Evolutionary conservation across 2,888 invertebrate genomes (phyloP).

Genomic region (Gymnoscelis rufifasciata): DNA sequence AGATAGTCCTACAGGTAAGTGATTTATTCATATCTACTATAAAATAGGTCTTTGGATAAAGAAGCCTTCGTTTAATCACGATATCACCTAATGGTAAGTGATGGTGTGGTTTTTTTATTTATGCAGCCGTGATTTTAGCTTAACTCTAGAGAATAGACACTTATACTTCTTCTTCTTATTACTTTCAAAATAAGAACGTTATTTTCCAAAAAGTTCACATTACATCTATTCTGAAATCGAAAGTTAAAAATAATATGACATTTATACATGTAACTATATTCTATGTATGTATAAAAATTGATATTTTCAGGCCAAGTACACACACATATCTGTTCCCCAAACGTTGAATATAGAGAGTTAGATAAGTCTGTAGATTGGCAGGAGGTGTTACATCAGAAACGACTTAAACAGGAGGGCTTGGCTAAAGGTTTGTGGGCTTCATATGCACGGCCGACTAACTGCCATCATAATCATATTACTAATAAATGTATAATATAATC

Average conservation of each 20-base stretch:
- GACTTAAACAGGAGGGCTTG: constrained; percentile 52
- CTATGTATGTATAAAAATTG: constrained; percentile 28
- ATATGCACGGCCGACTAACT: constrained; percentile 13
- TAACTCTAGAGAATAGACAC: no score
- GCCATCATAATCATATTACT: constrained; percentile 3
- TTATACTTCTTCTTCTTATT: no score
- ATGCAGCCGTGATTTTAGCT: no score
- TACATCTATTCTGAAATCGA: no score
- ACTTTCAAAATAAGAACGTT: no score
- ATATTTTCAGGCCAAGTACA: constrained; percentile 69
- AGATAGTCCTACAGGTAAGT: constrained; percentile 55
- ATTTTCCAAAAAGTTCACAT: no score
- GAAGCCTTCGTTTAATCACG: no score
- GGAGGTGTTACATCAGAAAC: constrained; percentile 62
- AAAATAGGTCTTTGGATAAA: no score
- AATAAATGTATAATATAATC: neutral
- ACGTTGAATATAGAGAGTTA: constrained; percentile 69
- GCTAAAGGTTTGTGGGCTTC: constrained; percentile 70
- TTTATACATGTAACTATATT: neutral
- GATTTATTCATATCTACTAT: no score
- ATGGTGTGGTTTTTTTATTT: no score
- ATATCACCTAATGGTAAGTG: no score
- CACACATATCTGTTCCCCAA: constrained; percentile 60
- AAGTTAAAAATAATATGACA: no score
- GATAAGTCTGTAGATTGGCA: constrained; percentile 75